Evolutionary conservation across 2,797 vertebrate species (phyloP), one percentile per base, ranked within the genome.

Genomic region (Protonibea diacanthus): DNA sequence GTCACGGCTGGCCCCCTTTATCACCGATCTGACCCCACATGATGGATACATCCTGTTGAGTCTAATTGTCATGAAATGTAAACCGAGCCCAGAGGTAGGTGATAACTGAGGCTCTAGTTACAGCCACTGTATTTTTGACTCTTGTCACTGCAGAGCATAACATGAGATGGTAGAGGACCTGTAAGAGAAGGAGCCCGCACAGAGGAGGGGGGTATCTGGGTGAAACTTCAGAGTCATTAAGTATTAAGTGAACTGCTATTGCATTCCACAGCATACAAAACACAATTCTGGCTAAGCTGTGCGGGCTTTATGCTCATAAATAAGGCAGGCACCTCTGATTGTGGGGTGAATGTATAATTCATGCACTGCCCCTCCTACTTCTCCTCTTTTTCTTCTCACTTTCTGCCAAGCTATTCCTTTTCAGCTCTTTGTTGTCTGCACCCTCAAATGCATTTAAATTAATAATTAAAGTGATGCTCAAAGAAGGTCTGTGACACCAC

Each of bases 301-400:
- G 90, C 87, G 82, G 86, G 83, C 86, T 80, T 83, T 88, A 76
- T 62, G 76, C 94, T 95, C 93, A 95, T 95, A 93, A 96, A 95
- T 95, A 94, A 95, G 83, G 90, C 92, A 95, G 88, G 81, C 91
- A 87, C 89, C 87, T 92, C 90, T 88, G 93, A 94, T 94, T 94
- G 94, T 94, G 91, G 89, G 80, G 49, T 89, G 42, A 86, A 95
- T 96, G 92, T 94, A 94, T 95, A 95, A 95, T 96, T 95, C 88
- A 95, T 94, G 89, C 82, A 74, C 74, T 77, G 86, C 86, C 91
- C 90, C 86, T 82, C 84, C 89, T 81, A 82, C 86, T 85, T 90
- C 89, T 89, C 84, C 87, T 88, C 85, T 82, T 88, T 82, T 89
- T 71, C 89, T 90, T 84, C 92, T 92, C 92, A 90, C 89, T 92